Base-by-base conservation (phyloP, 2,888 invertebrate species). In the Venusia cambrica region DNA sequence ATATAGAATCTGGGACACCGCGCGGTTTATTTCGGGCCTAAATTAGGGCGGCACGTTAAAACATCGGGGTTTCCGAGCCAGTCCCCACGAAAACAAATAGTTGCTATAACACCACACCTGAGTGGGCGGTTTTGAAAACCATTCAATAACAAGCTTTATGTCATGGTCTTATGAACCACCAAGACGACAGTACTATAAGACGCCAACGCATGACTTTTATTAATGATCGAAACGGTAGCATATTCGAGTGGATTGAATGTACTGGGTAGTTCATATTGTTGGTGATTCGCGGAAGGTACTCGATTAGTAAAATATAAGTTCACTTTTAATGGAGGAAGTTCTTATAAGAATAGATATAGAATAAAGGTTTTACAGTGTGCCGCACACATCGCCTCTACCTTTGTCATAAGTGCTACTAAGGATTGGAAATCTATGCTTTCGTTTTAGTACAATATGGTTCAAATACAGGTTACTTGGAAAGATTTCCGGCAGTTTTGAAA, bases 1-100 rank as follows among this genome's bases (percentile, higher is more conserved):
- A 57, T 56, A 54, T 38, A 11, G 57, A 66, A 84, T 73, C 63
- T 81, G 71, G 81, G 74, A 69, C 81, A 74, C 57, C 58, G 64
- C 57, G 62, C 70, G 39, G 39, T 39, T 77, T 84, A 87, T 87
- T 84, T 84, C 64, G 79, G 71, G 60, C 62, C 65, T 66, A 70
- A 87, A 81, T 77, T 81, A 69, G 80, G 74, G 64, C 81, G 71
- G 64, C 70, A 72, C 70, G 77, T 76, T 78, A 69, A 75, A 65
- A 73, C 77, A 75, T 76, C 72, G 72, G 66, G 75, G 77, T 73
- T 76, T 73, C 66, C 62, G 57, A 73, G 60, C 62, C 62, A 49
- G 59, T 55, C 54, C 60, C 50, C 53, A 57, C 59, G 62, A 68
- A 70, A 79, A 73, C 73, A 73, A 73, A 73, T 72, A 73, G 68